Evolutionary conservation across 2,113 vertebrate genomes (phyloP), one percentile per base, ranked within the genome.

Genomic region (Dermatemys mawii): DNA sequence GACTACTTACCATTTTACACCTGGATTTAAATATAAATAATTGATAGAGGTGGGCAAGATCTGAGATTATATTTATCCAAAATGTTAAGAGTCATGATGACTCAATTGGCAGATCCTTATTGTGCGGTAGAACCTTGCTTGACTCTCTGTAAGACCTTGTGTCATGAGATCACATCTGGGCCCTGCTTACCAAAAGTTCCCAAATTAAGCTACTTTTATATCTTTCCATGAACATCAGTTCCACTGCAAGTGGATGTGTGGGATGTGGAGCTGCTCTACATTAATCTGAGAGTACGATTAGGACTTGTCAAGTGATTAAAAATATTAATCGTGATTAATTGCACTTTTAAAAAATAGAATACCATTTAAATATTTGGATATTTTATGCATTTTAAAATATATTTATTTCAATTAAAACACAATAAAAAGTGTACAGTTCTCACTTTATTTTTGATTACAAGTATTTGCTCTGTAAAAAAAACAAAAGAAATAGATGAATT

Each of bases 51-150:
- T 55, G 10, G 54, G 54, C 54, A 55, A 26, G 24, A 57, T 57
- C 55, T 57, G 27, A 57, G 55, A 29, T 57, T 12, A 11, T 57
- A 29, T 57, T 57, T 60, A 78, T 9, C 75, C 83, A 21, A 55
- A 6, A 49, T 96, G 38, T 80, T 87, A 90, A n/a, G 70, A 81
- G 21, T 60, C 38, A 44, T 50, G 51, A 76, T 84, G 32, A 79
- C 60, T 60, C 35, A 85, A 5, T 49, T 93, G 41, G 26, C 57
- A 38, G 57, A 5, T 73, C 76, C 29, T 48, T 11, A 41, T 70
- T 67, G 22, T 41, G 41, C 85, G 44, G 46, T 26, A 32, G 32
- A 81, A 22, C 41, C 78, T n/a, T 81, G 17, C 63, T 38, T 75
- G 29, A 46, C 53, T 24, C 29, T 46, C 51, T 53, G 21, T 53